These are phyloP conservation scores for Caenorhabditis afra DNA, from an alignment of 2,888 invertebrate species.

Conservation along the genomic window DNA sequence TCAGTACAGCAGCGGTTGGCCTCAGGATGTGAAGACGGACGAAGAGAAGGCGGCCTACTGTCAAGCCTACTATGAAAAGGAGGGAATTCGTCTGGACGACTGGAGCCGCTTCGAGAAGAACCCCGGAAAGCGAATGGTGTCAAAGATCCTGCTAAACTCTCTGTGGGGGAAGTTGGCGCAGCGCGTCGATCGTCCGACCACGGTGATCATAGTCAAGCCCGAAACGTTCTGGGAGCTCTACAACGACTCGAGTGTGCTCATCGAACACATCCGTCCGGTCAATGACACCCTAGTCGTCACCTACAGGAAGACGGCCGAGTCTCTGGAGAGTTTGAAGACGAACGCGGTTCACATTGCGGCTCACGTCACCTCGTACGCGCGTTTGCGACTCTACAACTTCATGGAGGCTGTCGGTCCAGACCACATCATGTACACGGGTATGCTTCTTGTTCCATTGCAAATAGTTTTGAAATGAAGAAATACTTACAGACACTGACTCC, in stretches of 20 bases:
- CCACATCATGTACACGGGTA: background rate
- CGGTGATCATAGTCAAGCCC: background rate
- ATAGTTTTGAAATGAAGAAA: background rate
- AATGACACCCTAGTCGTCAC: background rate
- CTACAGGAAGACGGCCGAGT: background rate
- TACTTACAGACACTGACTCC: slow-evolving; percentile 1
- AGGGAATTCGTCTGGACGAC: background rate
- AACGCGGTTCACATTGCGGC: background rate
- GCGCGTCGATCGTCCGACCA: background rate
- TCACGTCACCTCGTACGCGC: background rate
- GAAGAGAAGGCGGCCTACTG: background rate
- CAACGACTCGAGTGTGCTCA: background rate
- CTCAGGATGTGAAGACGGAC: slow-evolving; percentile 5
- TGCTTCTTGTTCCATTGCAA: background rate
- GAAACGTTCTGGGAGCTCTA: slow-evolving; percentile 1
- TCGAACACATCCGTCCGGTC: background rate
- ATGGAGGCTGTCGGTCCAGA: background rate
- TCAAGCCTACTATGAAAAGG: slow-evolving; percentile 2
- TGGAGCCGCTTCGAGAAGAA: background rate
- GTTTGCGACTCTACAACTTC: background rate
- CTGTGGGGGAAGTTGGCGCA: slow-evolving; percentile 11
- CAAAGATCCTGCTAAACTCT: slow-evolving; percentile 18
- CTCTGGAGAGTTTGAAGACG: background rate
- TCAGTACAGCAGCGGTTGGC: slow-evolving; percentile 17
- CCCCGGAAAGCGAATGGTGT: slow-evolving; percentile 11